Evolutionary conservation across 2,797 vertebrate genomes (phyloP).

Genomic region (Rousettus madagascariensis): DNA sequence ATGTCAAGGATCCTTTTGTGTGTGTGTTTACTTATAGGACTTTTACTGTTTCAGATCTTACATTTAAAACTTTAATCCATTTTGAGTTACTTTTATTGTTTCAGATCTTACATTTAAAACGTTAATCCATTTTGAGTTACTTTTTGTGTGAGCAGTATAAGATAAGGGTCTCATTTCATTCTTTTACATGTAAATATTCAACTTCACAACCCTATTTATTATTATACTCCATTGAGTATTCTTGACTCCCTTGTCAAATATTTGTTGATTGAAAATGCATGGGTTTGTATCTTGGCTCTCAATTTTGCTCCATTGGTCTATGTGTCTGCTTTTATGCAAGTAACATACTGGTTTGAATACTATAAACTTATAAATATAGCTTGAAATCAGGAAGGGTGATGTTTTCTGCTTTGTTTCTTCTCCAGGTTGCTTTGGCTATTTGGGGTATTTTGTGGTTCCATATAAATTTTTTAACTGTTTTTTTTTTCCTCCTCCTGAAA

Average conservation of each 20-base stretch:
- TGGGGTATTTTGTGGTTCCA: not conserved
- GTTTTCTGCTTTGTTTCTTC: not conserved
- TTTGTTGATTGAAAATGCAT: not conserved
- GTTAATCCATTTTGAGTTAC: not conserved
- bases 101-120: not conserved
- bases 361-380: not conserved
- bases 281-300: not conserved
- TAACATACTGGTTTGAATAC: not conserved
- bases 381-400: not conserved
- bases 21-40: not conserved
- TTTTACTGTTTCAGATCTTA: not conserved
- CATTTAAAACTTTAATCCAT: not conserved
- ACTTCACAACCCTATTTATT: not conserved
- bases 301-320: not conserved
- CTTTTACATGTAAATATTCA: not conserved
- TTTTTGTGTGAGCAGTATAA: not conserved
- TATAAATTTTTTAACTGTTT: not conserved
- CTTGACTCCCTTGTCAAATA: not conserved
- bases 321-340: not conserved
- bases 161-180: not conserved
- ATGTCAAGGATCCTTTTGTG: not conserved
- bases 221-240: not conserved
- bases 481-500: not conserved
- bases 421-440: not conserved
- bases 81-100: not conserved